These are phyloP conservation scores for Speoplatyrhinus poulsoni DNA, from an alignment of 2,113 vertebrate species.

Conservation along the genomic window DNA sequence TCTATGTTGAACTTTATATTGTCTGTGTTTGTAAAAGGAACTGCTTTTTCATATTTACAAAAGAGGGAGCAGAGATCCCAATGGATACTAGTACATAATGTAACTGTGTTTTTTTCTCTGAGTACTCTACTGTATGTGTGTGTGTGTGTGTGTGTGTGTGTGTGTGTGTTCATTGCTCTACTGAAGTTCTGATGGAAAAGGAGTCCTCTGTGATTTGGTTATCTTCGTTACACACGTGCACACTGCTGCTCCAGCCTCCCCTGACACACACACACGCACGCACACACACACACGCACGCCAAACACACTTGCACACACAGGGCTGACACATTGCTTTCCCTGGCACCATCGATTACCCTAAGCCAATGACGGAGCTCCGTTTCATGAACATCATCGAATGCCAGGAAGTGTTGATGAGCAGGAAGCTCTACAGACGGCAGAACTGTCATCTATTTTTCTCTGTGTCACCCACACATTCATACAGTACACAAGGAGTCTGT, in stretches of 20 bases:
- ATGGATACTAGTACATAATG: constrained; percentile 8
- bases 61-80: constrained; percentile 6
- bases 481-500: no score
- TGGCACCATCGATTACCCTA: constrained; percentile 49
- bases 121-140: constrained; percentile 14
- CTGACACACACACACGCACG: constrained; percentile 2
- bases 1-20: not conserved
- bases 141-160: constrained; percentile 14
- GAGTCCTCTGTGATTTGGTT: constrained; percentile 48
- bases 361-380: constrained; percentile 52
- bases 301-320: constrained; percentile 8
- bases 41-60: not conserved
- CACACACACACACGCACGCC: not conserved
- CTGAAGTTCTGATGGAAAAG: constrained; percentile 41
- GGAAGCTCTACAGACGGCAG: not conserved
- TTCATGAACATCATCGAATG: constrained; percentile 56
- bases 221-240: constrained; percentile 45
- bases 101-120: not conserved
- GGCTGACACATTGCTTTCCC: constrained; percentile 47
- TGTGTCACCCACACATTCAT: no score
- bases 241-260: constrained; percentile 20
- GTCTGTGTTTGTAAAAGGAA: constrained; percentile 6
- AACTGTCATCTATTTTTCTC: no score
- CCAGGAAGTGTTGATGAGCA: constrained; percentile 56
- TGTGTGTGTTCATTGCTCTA: constrained; percentile 16